Evolutionary conservation across 2,888 invertebrate species (phyloP), one percentile per base, ranked within the genome.

Genomic region (Shargacucullia verbasci): DNA sequence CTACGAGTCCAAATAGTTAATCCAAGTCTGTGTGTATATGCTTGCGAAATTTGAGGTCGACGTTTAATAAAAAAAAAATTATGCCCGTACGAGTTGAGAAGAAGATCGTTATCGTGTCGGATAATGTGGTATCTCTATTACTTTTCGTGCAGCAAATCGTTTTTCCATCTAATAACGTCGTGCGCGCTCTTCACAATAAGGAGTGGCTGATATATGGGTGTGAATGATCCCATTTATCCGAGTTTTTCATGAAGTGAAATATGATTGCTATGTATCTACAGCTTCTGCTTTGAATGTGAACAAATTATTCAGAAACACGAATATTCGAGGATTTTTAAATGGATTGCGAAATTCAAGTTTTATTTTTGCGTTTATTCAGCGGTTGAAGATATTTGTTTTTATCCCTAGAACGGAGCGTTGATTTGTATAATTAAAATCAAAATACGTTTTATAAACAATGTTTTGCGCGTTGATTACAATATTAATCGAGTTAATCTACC

Each of bases 141-240:
- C 33, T 27, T 34, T 60, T 55, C 14, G 31, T 27, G 20, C 50
- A 54, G 46, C 44, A 58, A 58, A 57, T 66, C 61, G 72, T 66
- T 60, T 66, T 49, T 57, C 47, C 40, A 54, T 56, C 71, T 48
- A 66, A 66, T 69, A 59, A 70, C 66, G 65, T 49, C 55, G 52
- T 43, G 33, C 35, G 15, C 49, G 48, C 58, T 59, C 54, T 70
- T 54, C 70, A 70, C 57, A 62, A 59, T 62, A 57, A 59, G 54
- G 35, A 59, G 45, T 12, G 15, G 27, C 27, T 41, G 48, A 62
- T 55, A 54, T 55, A 62, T 49, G 46, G 6, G 37, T 41, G 46
- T 65, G 62, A 73, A 73, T 70, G 53, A 70, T 74, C 57, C 13
- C 52, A 73, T 70, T 72, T 62, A 70, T 70, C 43, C 44, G 54